Evolutionary conservation across 2,797 vertebrate genomes (phyloP).

Genomic region (Australoheros facetus): DNA sequence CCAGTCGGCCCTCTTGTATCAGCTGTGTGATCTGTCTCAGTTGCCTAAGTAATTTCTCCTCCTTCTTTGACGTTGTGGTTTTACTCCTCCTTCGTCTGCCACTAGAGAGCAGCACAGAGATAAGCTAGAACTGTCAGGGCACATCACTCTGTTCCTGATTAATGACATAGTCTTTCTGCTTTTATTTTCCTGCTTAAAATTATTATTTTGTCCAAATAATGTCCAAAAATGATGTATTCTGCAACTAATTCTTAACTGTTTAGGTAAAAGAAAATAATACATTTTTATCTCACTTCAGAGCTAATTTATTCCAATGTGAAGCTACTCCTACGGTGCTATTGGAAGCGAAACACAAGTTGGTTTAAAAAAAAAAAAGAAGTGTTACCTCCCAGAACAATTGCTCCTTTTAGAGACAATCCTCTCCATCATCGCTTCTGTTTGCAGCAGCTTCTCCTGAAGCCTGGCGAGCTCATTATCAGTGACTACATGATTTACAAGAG

Average conservation of each 20-base stretch:
- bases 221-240: not conserved
- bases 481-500: conserved; percentile 36
- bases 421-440: conserved; percentile 90
- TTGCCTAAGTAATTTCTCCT: conserved; percentile 88
- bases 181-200: not conserved
- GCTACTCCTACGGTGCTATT: conserved; percentile 12
- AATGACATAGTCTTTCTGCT: not conserved
- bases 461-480: conserved; percentile 86
- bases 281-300: not conserved
- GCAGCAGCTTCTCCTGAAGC: conserved; percentile 88
- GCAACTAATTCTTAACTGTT: not conserved
- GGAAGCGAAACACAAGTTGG: conserved; percentile 5
- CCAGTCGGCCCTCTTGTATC: conserved; percentile 90
- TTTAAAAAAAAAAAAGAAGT: not conserved
- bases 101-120: conserved; percentile 57
- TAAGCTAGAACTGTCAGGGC: not conserved
- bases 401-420: conserved; percentile 85
- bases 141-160: not conserved
- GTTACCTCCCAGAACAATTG: conserved; percentile 82
- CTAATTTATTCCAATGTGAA: not conserved
- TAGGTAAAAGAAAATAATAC: not conserved
- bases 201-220: not conserved
- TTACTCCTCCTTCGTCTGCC: conserved; percentile 76
- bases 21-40: conserved; percentile 87
- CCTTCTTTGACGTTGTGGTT: conserved; percentile 79